phyloP scores from a whole-genome alignment of 35 echinoderm and acorn worm species.

The Ophioderma brevispina region DNA sequence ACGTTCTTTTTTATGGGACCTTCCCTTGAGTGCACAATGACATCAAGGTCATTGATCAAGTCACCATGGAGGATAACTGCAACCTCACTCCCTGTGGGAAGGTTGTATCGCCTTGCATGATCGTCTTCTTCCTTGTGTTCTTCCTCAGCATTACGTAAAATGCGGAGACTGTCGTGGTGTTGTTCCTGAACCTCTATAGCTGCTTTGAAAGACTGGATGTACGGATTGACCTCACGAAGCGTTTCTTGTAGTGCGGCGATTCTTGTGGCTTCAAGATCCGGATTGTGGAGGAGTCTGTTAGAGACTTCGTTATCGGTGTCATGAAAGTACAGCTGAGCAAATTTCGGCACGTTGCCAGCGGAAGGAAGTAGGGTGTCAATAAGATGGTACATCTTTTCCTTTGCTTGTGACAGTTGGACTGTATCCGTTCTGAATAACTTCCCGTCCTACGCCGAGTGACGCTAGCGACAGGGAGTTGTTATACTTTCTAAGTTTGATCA shows the following conservation, averaged over 20 bases:
- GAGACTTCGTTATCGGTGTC: slow-evolving; percentile 6
- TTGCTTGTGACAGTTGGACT: slow-evolving; percentile 1
- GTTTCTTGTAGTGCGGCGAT: slow-evolving; percentile 2
- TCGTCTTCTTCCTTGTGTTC: neutral
- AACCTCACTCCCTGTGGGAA: slow-evolving; percentile 31
- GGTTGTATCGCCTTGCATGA: slow-evolving; percentile 32
- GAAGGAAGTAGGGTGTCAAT: slow-evolving; percentile 1
- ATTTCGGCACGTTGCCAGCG: neutral
- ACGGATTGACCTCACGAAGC: slow-evolving; percentile 1
- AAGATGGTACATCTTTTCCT: slow-evolving; percentile 12
- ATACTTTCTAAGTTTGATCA: neutral
- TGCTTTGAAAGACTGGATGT: slow-evolving; percentile 19
- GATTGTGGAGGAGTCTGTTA: neutral
- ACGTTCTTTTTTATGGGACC: neutral
- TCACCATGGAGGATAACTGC: slow-evolving; percentile 23
- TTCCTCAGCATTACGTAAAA: too few species aligned
- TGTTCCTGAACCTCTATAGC: neutral
- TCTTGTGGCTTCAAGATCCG: slow-evolving; percentile 3
- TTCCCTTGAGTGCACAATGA: slow-evolving; percentile 10
- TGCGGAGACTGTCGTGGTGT: too few species aligned
- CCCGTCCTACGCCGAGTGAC: neutral
- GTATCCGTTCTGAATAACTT: neutral
- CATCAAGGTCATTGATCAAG: neutral
- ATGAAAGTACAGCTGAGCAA: slow-evolving; percentile 10
- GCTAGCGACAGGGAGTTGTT: neutral